Percentiles rank a stretch among this genome's conserved stretches.
Evolutionary conservation across 1,140 invertebrate genomes (phyloP).

Genomic region (Cydia strobilella): DNA sequence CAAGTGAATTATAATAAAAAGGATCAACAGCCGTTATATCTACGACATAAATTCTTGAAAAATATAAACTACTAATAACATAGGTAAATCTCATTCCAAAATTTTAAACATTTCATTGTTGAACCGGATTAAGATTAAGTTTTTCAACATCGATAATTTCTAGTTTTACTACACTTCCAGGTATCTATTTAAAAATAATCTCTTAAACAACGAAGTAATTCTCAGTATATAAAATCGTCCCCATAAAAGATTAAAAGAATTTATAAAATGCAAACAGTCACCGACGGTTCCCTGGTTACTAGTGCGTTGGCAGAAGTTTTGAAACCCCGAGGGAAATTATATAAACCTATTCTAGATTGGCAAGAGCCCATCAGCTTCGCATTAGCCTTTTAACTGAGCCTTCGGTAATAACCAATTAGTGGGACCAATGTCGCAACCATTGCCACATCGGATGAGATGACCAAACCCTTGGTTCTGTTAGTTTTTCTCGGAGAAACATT

Average conservation of each 20-base stretch:
- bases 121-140: not conserved
- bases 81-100: not conserved
- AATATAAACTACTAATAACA: no score
- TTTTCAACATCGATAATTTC: not conserved
- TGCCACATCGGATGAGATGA: not conserved
- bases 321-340: not conserved
- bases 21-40: not conserved
- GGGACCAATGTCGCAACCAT: not conserved
- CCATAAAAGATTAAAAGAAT: no score
- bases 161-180: not conserved
- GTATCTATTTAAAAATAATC: not conserved
- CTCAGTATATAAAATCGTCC: no score
- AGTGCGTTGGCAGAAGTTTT: not conserved
- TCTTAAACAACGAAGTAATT: no score
- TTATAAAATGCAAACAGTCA: not conserved
- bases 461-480: not conserved
- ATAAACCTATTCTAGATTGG: conserved; percentile 14
- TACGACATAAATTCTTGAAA: no score
- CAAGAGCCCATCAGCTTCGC: conserved; percentile 5
- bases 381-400: not conserved
- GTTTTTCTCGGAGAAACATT: no score
- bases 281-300: not conserved
- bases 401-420: conserved; percentile 2
- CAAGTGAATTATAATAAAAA: not conserved
- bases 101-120: not conserved